Base-by-base conservation (phyloP, 2,113 vertebrate genomes). In the Penelope pileata region DNA sequence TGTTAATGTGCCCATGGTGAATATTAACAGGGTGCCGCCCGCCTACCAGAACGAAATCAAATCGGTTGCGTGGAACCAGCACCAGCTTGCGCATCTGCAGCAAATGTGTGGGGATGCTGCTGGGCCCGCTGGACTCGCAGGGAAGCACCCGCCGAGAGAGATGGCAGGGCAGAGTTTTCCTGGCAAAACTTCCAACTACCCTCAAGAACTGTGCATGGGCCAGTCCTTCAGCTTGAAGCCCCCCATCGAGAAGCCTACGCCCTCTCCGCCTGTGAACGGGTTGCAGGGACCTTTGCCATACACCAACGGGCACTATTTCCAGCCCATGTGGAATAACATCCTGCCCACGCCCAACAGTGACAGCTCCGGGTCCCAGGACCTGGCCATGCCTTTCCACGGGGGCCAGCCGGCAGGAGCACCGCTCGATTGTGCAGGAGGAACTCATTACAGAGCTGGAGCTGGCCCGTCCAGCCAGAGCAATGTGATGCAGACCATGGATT, bases 331-430 rank as follows among this genome's bases (percentile, higher is more conserved):
- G 99, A 99, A 98, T 98, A 99, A 99, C 98, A 99, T 99, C 92
- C 98, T 99, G 94, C 99, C 99, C 97, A 99, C 99, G 1, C 99
- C 99, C 96, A 99, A 99, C 98, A 99, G 99, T 97, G 99, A 99
- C 98, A 99, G 99, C 98, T 99, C 99, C 21, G 99, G 99, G 94
- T 99, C 99, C 97, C 99, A 99, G 98, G 99, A 99, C 98, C 97
- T 99, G 93, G 92, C 98, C 91, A 98, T 99, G 98, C 98, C 99
- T 79, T 99, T 99, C 98, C 99, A 99, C 2, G 98, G 98, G 66
- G 98, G 98, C 48, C 98, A 98, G 96, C 97, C 98, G 53, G 96
- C 98, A 4, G 99, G 98, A 84, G 97, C 98, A 59, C 97, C 98
- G 12, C 98, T 99, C 70, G 99, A 99, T 98, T 99, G 99, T 83